Evolutionary conservation across 1,140 invertebrate species (phyloP), one percentile per base, ranked within the genome.

Genomic region (Lordiphosa clarofinis): DNA sequence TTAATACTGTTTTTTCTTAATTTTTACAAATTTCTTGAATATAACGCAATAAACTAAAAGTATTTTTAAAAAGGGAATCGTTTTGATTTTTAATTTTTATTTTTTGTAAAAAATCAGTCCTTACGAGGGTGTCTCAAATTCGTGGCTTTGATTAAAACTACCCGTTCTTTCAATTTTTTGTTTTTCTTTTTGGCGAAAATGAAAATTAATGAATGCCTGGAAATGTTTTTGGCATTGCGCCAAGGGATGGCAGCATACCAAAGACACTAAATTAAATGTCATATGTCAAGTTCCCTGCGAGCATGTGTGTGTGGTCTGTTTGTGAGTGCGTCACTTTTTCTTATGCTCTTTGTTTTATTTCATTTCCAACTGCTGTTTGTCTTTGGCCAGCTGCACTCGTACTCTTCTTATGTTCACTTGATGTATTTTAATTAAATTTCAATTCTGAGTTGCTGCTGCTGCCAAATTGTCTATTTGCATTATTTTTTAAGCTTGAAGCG

Each of bases 231-330:
- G 76, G 78, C 76, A 84, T 54, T 65, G 73, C 56, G 78, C 78
- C 76, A 84, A 46, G 53, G 53, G 47, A 64, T 76, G 63, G 72
- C 72, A 82, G 82, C 72, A 81, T 68, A 76, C 76, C 76, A 63
- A 84, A 82, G 76, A 82, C 76, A 82, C 67, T 82, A 82, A 82
- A 82, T 84, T 82, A 82, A 82, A 82, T 82, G 76, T 82, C 76
- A 82, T 82, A 82, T 82, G 76, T 82, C 76, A 82, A 82, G 72
- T 71, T 70, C 61, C 64, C 46, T 5, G 28, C 28, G 2, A 8
- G 15, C 19, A n/a, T 47, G 8, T 42, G 21, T 58, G 33, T 40
- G 42, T 37, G 38, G 42, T 44, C 10, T 56, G 35, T 40, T 28
- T 49, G 37, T 21, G 42, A 40, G 53, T 57, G 50, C 44, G 50